Evolutionary conservation across 2,888 invertebrate species (phyloP), one percentile per base, ranked within the genome.

Genomic region (Pelosia muscerda): DNA sequence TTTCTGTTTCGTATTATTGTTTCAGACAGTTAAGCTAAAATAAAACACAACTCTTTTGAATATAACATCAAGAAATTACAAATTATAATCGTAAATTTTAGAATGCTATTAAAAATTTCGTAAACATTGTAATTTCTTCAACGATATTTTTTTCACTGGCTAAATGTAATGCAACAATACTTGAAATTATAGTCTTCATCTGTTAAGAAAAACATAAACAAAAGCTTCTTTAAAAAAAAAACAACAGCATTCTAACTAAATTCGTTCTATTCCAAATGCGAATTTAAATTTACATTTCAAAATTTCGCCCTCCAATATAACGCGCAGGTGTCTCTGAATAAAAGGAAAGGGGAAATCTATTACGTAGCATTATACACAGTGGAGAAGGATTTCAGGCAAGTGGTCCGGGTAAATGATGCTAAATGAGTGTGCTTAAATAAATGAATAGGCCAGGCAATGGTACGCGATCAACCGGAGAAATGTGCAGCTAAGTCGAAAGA

Each of bases 401-500:
- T 75, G 74, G 72, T 64, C 67, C 71, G 72, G 68, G 72, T 78
- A 76, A 82, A 83, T 77, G 75, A 80, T 78, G 75, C 72, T 81
- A 81, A 82, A 83, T 81, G 77, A 78, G 75, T 71, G 77, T 74
- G 73, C 78, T 81, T 71, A 79, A 67, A 79, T 66, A 70, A 81
- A 84, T 81, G 73, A 81, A 83, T 81, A 70, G 75, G 59, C 59
- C 59, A 69, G 65, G 67, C 71, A 76, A 69, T 69, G 71, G 57
- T 28, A 63, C 56, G 64, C 71, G 38, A 59, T 70, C 68, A 49
- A 38, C 57, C 71, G 69, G 42, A 59, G 65, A 69, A 69, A 66
- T 73, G 71, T 65, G 63, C 59, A 26, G 13, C 26, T 61, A 42
- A 49, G 26, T 61, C 42, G 19, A 13, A 49, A 49, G 49, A 15